Base-by-base conservation (phyloP, 2,113 vertebrate genomes). In the Mesitornis unicolor region DNA sequence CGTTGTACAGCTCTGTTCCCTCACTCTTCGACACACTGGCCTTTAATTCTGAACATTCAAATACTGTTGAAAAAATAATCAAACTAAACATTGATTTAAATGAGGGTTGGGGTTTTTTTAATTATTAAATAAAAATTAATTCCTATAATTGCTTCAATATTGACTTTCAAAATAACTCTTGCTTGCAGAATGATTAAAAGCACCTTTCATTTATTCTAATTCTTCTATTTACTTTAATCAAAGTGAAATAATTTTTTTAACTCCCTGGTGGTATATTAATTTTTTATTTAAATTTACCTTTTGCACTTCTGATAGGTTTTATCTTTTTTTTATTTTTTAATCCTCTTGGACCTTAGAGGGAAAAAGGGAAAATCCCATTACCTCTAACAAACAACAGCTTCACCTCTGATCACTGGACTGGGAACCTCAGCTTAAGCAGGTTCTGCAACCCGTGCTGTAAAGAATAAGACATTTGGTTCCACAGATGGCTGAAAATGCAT, bases 141-240 rank as follows among this genome's bases (percentile, higher is more conserved):
- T 92, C 61, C 40, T 48, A 26, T 9, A 47, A 38, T 33, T 3
- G 35, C n/a, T 94, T 95, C 82, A 94, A 59, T 89, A 87, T 94
- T 97, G 89, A 96, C 91, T 96, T 94, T 95, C 33, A 38, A 85
- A 91, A 95, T 70, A 91, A n/a, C 65, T 84, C 84, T 68, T 92
- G n/a, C 59, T 90, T 35, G 18, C 28, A 67, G n/a, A 78, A 89
- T 65, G 87, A 92, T 91, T 83, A 93, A 74, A 85, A 61, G 40
- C 47, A 59, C 29, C 36, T 88, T 86, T 75, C 68, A 77, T 84
- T 84, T 95, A 67, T 74, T 84, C 43, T 83, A 90, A 75, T 95
- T 86, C 83, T 68, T 93, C 60, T 95, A 33, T 93, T 93, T 93
- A 77, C 28, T 91, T 93, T 90, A 69, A 96, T 95, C 45, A 65